Evolutionary conservation across 2,113 vertebrate species (phyloP).

Genomic region (Micronycteris hirsuta): DNA sequence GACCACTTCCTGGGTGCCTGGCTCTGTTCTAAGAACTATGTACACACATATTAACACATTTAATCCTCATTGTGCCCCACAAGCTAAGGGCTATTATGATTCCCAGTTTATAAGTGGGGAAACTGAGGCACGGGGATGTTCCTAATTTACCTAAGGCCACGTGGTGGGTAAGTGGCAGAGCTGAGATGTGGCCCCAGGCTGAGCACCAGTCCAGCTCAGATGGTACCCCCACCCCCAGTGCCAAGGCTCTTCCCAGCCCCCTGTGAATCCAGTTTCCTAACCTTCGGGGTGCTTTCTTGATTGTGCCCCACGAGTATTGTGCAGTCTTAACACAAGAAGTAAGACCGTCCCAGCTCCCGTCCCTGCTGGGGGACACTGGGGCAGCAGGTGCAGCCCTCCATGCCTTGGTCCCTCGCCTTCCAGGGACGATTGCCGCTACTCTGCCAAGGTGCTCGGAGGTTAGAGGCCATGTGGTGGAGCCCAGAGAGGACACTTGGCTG

Average conservation of each 20-base stretch:
- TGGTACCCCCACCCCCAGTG: no score
- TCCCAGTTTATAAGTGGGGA: background rate
- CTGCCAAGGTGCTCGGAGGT: background rate
- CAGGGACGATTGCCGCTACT: fast-evolving
- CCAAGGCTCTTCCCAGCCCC: fast-evolving
- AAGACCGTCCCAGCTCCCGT: fast-evolving
- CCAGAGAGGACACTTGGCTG: fast-evolving
- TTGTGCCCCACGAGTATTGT: fast-evolving
- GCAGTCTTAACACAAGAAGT: background rate
- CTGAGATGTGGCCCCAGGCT: background rate
- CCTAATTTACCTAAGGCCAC: background rate
- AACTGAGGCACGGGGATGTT: background rate
- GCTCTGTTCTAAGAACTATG: background rate
- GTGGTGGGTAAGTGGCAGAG: background rate
- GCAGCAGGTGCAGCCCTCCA: fast-evolving
- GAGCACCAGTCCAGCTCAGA: background rate
- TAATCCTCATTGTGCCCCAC: background rate
- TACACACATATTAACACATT: background rate
- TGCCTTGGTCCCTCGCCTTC: background rate
- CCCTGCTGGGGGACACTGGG: background rate
- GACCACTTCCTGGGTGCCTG: background rate
- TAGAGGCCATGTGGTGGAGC: background rate
- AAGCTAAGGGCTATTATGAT: background rate
- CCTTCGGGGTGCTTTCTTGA: background rate
- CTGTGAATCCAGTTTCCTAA: background rate